phyloP scores from a whole-genome alignment of 2,113 vertebrate species.

The Gymnocephalus cernua region DNA sequence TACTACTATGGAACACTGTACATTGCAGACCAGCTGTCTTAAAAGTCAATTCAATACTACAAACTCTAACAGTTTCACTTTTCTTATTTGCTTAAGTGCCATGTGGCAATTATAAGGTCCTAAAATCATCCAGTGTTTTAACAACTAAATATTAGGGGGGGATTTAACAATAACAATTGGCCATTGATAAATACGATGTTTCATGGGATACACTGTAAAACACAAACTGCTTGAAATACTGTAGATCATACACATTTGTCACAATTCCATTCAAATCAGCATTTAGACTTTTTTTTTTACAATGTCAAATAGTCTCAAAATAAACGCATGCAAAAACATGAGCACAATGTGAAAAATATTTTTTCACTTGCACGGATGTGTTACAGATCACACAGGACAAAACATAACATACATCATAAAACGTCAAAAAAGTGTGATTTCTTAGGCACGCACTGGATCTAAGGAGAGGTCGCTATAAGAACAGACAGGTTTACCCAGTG shows the following conservation, averaged over 20 bases:
- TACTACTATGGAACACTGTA: slow-evolving; percentile 46
- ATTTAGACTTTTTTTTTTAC: slow-evolving; percentile 25
- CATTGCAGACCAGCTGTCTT: slow-evolving; percentile 78
- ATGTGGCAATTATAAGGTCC: slow-evolving; percentile 1
- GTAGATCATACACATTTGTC: slow-evolving; percentile 36
- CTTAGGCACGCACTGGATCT: slow-evolving; percentile 70
- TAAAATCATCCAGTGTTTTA: slow-evolving; percentile 28
- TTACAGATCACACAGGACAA: slow-evolving; percentile 51
- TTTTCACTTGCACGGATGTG: slow-evolving; percentile 23
- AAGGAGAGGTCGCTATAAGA: slow-evolving; percentile 33
- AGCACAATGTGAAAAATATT: slow-evolving; percentile 40
- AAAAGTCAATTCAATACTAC: slow-evolving; percentile 28
- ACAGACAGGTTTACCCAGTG: slow-evolving; percentile 43
- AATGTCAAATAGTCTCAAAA: slow-evolving; percentile 44
- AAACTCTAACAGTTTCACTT: slow-evolving; percentile 11
- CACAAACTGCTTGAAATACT: slow-evolving; percentile 42
- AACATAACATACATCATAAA: slow-evolving; percentile 53
- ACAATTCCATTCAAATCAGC: slow-evolving; percentile 51
- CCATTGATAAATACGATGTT: slow-evolving; percentile 50
- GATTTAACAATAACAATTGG: slow-evolving; percentile 11
- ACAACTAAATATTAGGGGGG: neutral
- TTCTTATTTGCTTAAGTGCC: slow-evolving; percentile 37
- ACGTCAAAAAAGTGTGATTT: slow-evolving; percentile 40
- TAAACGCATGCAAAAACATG: slow-evolving; percentile 69
- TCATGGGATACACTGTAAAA: slow-evolving; percentile 43